Evolutionary conservation across 2,888 invertebrate species (phyloP).

Genomic region (Stegophylla sp.): DNA sequence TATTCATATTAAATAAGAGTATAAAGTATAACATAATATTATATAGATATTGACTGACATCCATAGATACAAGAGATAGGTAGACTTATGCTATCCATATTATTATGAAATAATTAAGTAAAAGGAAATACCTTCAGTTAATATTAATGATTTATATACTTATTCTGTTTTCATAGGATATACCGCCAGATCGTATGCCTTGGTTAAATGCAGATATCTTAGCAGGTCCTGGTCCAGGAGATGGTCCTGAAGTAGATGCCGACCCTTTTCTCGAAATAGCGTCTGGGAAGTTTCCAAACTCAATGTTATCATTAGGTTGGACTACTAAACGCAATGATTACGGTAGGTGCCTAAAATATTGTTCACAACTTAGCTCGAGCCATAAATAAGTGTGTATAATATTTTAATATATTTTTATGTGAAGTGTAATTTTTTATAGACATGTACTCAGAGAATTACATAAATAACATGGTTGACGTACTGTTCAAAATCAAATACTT

Average conservation of each 20-base stretch:
- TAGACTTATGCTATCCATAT: too few species aligned
- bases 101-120: too few species aligned
- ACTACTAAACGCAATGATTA: slow-evolving; percentile 68
- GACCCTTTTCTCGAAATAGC: slow-evolving; percentile 71
- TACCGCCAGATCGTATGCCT: slow-evolving; percentile 13
- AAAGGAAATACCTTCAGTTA: too few species aligned
- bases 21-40: too few species aligned
- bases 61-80: too few species aligned
- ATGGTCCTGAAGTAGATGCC: slow-evolving; percentile 71
- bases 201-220: slow-evolving; percentile 91
- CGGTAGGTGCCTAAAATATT: not conserved
- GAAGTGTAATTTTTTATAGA: slow-evolving; percentile 64
- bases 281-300: slow-evolving; percentile 69
- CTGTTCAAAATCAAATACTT: slow-evolving; percentile 69
- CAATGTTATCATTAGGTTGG: slow-evolving; percentile 84
- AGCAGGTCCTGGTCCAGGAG: slow-evolving; percentile 73
- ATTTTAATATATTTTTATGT: too few species aligned
- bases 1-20: too few species aligned
- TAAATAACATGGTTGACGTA: slow-evolving; percentile 74
- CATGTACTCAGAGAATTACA: slow-evolving; percentile 71
- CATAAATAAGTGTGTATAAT: too few species aligned
- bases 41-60: too few species aligned
- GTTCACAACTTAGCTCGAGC: not conserved
- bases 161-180: slow-evolving; percentile 4
- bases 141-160: not conserved